Evolutionary conservation across 1,140 invertebrate genomes (phyloP), one percentile per base, ranked within the genome.

Genomic region (Lepidotrigona ventralis): DNA sequence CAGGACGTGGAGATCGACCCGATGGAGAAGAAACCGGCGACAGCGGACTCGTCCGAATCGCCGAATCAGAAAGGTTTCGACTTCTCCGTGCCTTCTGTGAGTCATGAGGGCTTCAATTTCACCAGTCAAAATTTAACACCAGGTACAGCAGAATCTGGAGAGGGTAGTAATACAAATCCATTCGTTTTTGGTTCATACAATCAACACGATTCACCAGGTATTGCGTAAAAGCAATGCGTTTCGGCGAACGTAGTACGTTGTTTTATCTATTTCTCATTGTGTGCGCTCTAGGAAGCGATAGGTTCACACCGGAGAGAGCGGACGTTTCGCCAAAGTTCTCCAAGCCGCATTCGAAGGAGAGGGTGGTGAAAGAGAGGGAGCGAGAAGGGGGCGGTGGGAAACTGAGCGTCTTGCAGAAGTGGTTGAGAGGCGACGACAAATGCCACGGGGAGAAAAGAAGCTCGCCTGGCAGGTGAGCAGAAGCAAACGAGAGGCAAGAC

Each of bases 391-490:
- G 95, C 14, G 94, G 95, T 14, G 94, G 94, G 69, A 96, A 96
- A 91, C 95, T 96, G 83, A 96, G 95, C 83, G 96, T 95, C 23
- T 88, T 97, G 19, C 96, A 96, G 78, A 97, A 97, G 85, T 97
- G 96, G 96, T 94, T 97, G 68, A 95, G 96, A 86, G 95, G 95
- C 23, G 96, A 96, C 58, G 93, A 95, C 39, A 94, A 95, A 83
- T 89, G 91, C 68, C 90, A 92, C 19, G 89, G 90, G 5, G 94
- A 95, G 60, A 93, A 92, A 54, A 94, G 91, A 88, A 92, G 91
- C 81, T 94, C 93, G 17, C 90, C 93, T 29, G 92, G 92, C 84
- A 94, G 93, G 95, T 95, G 90, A 60, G 46, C 39, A 29, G 19
- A 29, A 63, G 63, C 19, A 46, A 69, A 78, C 33, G 23, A 78